Percentiles rank a stretch among this genome's conserved stretches.
Conservation (phyloP, 2,888 invertebrate genomes). For the Philereme vetulata region DNA sequence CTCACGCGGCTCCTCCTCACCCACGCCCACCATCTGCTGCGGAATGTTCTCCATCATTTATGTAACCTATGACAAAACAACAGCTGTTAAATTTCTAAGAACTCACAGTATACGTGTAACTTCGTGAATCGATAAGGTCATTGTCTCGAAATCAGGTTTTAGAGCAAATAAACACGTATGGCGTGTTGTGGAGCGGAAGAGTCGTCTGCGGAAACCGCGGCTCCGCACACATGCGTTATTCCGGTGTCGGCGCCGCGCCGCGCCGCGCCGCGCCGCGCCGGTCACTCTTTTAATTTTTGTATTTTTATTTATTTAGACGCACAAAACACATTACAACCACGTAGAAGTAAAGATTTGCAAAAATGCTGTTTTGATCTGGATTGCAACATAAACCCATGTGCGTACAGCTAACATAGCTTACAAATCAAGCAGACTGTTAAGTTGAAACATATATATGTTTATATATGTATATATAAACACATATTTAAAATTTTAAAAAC, state of each 20-base stretch:
- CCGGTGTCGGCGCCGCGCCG: slow-evolving; percentile 27
- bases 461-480: too few species aligned
- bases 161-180: slow-evolving; percentile 28
- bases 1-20: slow-evolving; percentile 50
- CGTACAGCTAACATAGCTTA: too few species aligned
- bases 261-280: too few species aligned
- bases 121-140: slow-evolving; percentile 9
- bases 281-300: too few species aligned
- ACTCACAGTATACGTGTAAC: not conserved
- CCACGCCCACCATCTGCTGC: slow-evolving; percentile 45
- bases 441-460: too few species aligned
- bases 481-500: too few species aligned
- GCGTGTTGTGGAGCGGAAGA: slow-evolving; percentile 61
- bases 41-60: slow-evolving; percentile 59
- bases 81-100: not conserved
- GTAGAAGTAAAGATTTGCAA: too few species aligned
- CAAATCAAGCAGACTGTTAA: too few species aligned
- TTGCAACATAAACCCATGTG: too few species aligned
- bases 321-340: too few species aligned
- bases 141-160: slow-evolving; percentile 16
- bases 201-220: slow-evolving; percentile 36
- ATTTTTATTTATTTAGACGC: too few species aligned
- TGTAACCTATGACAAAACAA: slow-evolving; percentile 18
- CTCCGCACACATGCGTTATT: slow-evolving; percentile 48
- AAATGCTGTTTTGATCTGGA: too few species aligned